Percentiles rank a stretch among this genome's conserved stretches.
These are phyloP conservation scores for Probaryconus sp. DNA, from an alignment of 1,140 invertebrate genomes.

Conservation along the genomic window DNA sequence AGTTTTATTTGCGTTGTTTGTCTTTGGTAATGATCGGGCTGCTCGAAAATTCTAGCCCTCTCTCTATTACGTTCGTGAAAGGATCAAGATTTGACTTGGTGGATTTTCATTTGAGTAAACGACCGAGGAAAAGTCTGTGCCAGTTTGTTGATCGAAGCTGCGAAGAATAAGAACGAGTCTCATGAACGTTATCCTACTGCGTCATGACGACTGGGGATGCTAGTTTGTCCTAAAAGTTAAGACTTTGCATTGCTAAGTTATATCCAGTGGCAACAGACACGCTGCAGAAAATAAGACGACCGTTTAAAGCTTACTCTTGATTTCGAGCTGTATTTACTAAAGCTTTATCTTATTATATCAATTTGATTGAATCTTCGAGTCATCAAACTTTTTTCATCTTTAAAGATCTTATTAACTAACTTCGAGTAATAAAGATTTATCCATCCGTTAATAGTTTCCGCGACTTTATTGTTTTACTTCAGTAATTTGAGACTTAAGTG, in stretches of 20 bases:
- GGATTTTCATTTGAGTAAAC: conserved; percentile 61
- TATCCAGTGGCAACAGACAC: conserved; percentile 11
- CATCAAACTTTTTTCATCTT: no score
- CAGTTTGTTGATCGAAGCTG: conserved; percentile 69
- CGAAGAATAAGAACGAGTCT: conserved; percentile 67
- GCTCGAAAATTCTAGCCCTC: conserved; percentile 30
- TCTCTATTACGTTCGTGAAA: conserved; percentile 55
- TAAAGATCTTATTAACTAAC: no score
- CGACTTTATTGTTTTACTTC: no score
- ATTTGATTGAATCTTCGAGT: conserved; percentile 8
- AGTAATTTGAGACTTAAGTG: no score
- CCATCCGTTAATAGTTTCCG: no score
- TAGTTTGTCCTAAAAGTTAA: conserved; percentile 55
- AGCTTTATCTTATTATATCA: conserved; percentile 11
- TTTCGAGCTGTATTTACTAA: conserved; percentile 4
- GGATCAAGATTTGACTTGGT: conserved; percentile 46
- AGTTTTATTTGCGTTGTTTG: conserved; percentile 1
- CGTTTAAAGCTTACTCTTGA: conserved; percentile 3
- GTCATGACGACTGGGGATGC: neutral
- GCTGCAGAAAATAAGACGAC: conserved; percentile 24
- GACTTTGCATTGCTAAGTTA: conserved; percentile 50
- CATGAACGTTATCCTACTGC: conserved; percentile 25
- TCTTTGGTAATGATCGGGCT: conserved; percentile 25
- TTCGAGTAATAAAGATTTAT: no score
- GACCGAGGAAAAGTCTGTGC: conserved; percentile 42